Conservation (phyloP, 2,888 invertebrate species). For the Cheilosia pagana region DNA sequence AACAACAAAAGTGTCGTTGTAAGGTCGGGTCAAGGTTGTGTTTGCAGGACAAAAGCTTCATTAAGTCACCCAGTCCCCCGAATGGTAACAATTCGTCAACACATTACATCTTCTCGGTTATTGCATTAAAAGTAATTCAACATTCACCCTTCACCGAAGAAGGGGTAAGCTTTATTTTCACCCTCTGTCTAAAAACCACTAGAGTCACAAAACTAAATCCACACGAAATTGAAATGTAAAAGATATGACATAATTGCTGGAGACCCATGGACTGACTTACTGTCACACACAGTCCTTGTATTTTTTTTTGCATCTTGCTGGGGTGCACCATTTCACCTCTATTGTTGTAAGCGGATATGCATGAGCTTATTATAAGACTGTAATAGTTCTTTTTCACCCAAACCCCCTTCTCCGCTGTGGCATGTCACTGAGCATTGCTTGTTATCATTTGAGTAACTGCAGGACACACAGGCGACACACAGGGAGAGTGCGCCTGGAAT, state of each 20-base stretch:
- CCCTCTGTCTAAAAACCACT: slow-evolving; percentile 15
- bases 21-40: slow-evolving; percentile 14
- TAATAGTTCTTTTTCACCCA: slow-evolving; percentile 51
- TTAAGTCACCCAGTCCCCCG: neutral
- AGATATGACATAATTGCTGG: slow-evolving; percentile 64
- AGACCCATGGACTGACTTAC: slow-evolving; percentile 43
- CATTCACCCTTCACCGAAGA: slow-evolving; percentile 13
- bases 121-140: slow-evolving; percentile 11
- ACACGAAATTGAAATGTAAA: slow-evolving; percentile 59
- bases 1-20: neutral
- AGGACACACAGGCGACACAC: slow-evolving; percentile 57
- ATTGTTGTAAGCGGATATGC: slow-evolving; percentile 57
- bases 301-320: slow-evolving; percentile 22
- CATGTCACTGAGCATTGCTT: slow-evolving; percentile 10
- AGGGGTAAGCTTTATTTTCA: too few species aligned
- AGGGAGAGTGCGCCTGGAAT: slow-evolving; percentile 37
- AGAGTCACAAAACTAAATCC: slow-evolving; percentile 33
- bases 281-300: slow-evolving; percentile 55
- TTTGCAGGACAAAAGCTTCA: slow-evolving; percentile 1
- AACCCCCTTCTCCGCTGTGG: neutral
- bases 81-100: neutral
- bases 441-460: slow-evolving; percentile 59
- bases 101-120: slow-evolving; percentile 5
- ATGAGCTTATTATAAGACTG: slow-evolving; percentile 64
- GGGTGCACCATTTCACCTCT: slow-evolving; percentile 4